Percentiles rank a stretch among this genome's conserved stretches.
These are phyloP conservation scores for Cataglyphis cursor DNA, from an alignment of 2,888 invertebrate species.

Conservation along the genomic window DNA sequence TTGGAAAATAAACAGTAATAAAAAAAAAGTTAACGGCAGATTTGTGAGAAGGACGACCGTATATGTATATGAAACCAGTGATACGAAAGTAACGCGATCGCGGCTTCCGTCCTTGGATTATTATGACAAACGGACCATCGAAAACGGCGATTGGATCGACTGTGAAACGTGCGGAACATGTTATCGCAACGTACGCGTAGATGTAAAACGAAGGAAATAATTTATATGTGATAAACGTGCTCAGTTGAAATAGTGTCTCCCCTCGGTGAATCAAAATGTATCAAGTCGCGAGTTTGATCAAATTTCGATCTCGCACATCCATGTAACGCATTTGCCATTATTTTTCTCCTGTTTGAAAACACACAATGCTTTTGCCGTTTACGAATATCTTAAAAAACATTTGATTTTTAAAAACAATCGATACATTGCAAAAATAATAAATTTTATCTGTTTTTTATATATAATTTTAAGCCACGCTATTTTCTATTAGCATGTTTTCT, in stretches of 20 bases:
- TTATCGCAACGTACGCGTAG: constrained; percentile 44
- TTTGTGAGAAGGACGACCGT: constrained; percentile 15
- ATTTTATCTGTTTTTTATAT: neutral
- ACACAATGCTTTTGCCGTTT: constrained; percentile 15
- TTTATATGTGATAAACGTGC: constrained; percentile 54
- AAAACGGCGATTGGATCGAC: constrained; percentile 47
- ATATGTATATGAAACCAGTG: constrained; percentile 36
- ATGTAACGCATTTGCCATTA: constrained; percentile 18
- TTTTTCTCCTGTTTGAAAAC: constrained; percentile 22
- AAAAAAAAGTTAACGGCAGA: constrained; percentile 27
- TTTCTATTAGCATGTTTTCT: neutral
- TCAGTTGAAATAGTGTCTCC: constrained; percentile 38
- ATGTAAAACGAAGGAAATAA: constrained; percentile 51
- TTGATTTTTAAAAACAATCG: neutral
- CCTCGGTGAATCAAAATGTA: constrained; percentile 46
- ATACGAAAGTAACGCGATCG: constrained; percentile 42
- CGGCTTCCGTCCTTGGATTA: constrained; percentile 46
- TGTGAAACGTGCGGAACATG: constrained; percentile 44
- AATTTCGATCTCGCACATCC: constrained; percentile 20
- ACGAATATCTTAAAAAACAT: constrained; percentile 2
- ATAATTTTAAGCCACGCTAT: neutral
- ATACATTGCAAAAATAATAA: constrained; percentile 4
- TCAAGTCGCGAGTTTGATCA: constrained; percentile 48
- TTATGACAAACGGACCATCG: constrained; percentile 55
- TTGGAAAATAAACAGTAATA: constrained; percentile 37